Percentiles rank a stretch among this genome's conserved stretches.
Conservation (phyloP, 2,797 vertebrate genomes). For the Semaprochilodus insignis region DNA sequence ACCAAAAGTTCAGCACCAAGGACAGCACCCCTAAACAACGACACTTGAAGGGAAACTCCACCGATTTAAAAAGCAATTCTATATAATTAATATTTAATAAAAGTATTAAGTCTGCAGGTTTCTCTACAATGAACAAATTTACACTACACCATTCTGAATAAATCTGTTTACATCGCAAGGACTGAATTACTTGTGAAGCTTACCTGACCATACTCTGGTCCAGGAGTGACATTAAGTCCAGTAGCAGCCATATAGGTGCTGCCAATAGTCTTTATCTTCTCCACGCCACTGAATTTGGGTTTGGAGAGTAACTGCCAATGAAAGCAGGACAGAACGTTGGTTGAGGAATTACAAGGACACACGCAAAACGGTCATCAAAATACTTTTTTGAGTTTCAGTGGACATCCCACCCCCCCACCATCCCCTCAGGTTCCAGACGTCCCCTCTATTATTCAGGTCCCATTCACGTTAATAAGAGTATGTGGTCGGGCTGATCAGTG, state of each 20-base stretch:
- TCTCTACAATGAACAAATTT: too few relatives aligned
- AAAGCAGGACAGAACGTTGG: not conserved
- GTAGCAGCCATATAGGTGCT: constrained; percentile 99
- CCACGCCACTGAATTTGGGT: constrained; percentile 96
- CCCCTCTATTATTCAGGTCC: not conserved
- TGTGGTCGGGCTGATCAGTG: not conserved
- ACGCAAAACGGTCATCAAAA: not conserved
- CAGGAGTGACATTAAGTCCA: constrained; percentile 89
- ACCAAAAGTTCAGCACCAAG: constrained; percentile 26
- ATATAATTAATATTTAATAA: too few relatives aligned
- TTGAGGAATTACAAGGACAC: not conserved
- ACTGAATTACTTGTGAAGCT: not conserved
- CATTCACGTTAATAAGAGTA: not conserved
- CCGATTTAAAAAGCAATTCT: too few relatives aligned
- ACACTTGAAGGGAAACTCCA: too few relatives aligned
- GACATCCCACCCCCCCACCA: not conserved
- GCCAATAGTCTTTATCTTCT: constrained; percentile 98
- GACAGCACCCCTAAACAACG: constrained; percentile 16
- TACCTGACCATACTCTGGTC: constrained; percentile 90
- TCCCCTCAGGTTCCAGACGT: not conserved
- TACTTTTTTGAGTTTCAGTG: not conserved
- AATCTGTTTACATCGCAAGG: too few relatives aligned
- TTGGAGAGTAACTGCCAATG: constrained; percentile 89
- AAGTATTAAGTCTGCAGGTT: too few relatives aligned
- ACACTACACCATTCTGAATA: too few relatives aligned